Evolutionary conservation across 1,140 invertebrate species (phyloP).

Genomic region (Drosophila tristis): DNA sequence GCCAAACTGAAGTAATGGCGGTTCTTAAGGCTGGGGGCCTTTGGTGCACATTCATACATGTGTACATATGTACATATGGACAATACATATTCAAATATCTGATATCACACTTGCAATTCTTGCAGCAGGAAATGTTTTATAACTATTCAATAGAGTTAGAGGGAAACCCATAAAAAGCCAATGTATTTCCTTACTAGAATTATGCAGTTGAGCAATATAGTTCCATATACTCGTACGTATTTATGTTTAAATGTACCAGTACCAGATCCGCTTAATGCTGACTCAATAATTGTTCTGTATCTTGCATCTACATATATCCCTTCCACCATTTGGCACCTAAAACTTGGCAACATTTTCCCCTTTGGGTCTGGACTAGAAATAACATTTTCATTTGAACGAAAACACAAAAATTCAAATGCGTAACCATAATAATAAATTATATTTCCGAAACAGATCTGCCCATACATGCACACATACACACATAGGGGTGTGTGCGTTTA

Average conservation of each 20-base stretch:
- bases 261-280: not conserved
- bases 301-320: not conserved
- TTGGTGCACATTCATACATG: no score
- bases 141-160: no score
- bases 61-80: no score
- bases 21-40: no score
- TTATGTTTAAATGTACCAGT: not conserved
- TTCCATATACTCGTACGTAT: no score
- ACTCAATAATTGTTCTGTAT: conserved; percentile 19
- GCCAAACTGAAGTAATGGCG: not conserved
- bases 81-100: no score
- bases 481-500: not conserved
- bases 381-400: conserved; percentile 31
- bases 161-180: no score
- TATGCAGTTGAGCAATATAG: no score
- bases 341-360: conserved; percentile 13
- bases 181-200: no score
- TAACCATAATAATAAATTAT: conserved; percentile 68
- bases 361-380: not conserved
- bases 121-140: no score
- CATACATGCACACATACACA: conserved; percentile 19
- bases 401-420: conserved; percentile 38
- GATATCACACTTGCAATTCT: no score
- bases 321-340: not conserved
- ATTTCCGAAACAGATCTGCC: conserved; percentile 30